These are phyloP conservation scores for Hyla sarda DNA, from an alignment of 2,113 vertebrate genomes.

Conservation along the genomic window DNA sequence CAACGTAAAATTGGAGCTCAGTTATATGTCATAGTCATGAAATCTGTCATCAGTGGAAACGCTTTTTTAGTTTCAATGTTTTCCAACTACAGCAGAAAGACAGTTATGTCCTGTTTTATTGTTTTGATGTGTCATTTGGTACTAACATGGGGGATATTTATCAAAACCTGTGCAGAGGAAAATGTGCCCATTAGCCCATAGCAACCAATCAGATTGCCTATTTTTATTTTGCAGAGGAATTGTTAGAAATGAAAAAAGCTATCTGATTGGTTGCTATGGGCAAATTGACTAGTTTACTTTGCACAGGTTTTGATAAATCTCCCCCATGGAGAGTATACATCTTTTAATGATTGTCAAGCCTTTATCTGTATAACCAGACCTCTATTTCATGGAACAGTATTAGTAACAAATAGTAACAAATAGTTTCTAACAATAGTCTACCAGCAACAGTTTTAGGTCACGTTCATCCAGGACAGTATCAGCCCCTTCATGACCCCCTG, in stretches of 20 bases:
- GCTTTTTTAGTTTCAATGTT: constrained; percentile 77
- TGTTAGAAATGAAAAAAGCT: no score
- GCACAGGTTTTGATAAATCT: no score
- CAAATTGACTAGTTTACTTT: no score
- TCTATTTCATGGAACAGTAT: not conserved
- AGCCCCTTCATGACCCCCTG: no score
- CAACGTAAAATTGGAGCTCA: constrained; percentile 73
- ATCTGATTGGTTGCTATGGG: no score
- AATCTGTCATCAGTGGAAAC: constrained; percentile 80
- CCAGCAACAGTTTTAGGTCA: not conserved
- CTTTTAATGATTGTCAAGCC: constrained; percentile 33
- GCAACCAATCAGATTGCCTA: no score
- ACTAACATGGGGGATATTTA: no score
- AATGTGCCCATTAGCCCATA: no score
- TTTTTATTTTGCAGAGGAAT: no score
- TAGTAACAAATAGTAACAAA: not conserved
- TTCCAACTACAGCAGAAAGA: constrained; percentile 69
- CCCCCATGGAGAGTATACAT: constrained; percentile 8
- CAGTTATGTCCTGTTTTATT: constrained; percentile 67
- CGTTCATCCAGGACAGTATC: no score
- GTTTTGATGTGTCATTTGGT: constrained; percentile 49
- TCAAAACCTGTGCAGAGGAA: no score
- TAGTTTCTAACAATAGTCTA: not conserved
- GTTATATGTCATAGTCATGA: constrained; percentile 79
- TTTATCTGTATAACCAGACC: not conserved